These are phyloP conservation scores for Capromys pilorides DNA, from an alignment of 2,797 vertebrate genomes.

Conservation along the genomic window DNA sequence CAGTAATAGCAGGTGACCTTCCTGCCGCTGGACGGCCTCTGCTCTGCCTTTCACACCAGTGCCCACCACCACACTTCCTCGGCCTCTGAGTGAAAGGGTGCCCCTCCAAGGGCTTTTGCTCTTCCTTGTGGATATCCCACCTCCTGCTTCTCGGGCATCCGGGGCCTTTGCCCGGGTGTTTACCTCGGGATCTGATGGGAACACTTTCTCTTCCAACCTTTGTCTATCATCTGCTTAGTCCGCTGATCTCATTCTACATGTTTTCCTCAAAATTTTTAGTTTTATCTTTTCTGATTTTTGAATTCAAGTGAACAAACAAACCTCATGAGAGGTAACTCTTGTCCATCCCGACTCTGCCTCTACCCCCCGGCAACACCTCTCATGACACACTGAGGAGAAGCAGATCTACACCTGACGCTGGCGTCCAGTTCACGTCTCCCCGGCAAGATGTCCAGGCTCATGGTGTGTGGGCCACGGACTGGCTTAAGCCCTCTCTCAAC, in stretches of 20 bases:
- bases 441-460: background rate
- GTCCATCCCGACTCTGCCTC: background rate
- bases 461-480: background rate
- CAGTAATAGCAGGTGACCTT: background rate
- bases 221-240: background rate
- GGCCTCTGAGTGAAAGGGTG: background rate
- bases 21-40: background rate
- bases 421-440: background rate
- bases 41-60: background rate
- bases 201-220: background rate
- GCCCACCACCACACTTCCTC: background rate
- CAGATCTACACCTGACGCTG: background rate
- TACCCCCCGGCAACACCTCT: background rate
- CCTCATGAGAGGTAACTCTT: background rate
- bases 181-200: background rate
- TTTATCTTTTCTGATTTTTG: constrained; percentile 9
- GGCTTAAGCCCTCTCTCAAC: background rate
- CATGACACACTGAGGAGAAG: background rate
- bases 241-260: background rate
- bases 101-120: background rate
- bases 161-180: background rate
- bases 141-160: background rate
- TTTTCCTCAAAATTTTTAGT: background rate
- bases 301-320: constrained; percentile 23
- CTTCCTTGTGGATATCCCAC: background rate